Conservation (phyloP, 2,888 invertebrate species). For the Sympetrum striolatum region DNA sequence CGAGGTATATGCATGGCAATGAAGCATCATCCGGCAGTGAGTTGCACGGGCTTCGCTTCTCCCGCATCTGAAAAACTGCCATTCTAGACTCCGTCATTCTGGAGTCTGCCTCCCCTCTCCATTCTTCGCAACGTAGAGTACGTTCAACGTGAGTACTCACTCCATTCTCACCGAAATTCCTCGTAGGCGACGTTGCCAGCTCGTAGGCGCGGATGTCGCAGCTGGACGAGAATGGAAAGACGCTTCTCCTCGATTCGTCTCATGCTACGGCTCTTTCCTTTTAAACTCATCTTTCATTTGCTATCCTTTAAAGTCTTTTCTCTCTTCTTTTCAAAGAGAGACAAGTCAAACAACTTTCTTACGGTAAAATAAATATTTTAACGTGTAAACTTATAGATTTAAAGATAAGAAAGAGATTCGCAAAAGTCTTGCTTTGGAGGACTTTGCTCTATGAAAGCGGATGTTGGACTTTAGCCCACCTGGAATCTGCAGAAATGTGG, state of each 20-base stretch:
- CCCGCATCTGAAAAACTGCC: neutral
- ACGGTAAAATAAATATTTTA: too few species aligned
- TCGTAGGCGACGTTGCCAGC: neutral
- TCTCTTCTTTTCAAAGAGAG: too few species aligned
- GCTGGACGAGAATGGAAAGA: neutral
- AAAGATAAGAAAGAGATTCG: too few species aligned
- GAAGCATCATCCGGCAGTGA: too few species aligned
- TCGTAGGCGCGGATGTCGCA: neutral
- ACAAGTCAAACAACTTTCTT: too few species aligned
- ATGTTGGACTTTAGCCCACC: too few species aligned
- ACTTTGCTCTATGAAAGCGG: too few species aligned
- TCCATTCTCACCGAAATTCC: constrained; percentile 2
- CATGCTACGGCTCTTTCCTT: neutral
- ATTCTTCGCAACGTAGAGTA: neutral
- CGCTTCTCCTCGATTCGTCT: neutral
- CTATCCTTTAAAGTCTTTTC: too few species aligned
- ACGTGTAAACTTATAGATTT: too few species aligned
- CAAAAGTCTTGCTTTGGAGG: too few species aligned
- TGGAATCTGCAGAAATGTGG: too few species aligned
- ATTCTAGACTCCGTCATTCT: neutral
- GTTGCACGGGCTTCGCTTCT: neutral
- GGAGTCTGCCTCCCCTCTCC: neutral
- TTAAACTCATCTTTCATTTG: neutral
- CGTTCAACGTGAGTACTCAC: constrained; percentile 18
- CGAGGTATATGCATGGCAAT: too few species aligned